These are phyloP conservation scores for Torymus aiolomorphi DNA, from an alignment of 2,888 invertebrate species.

Conservation along the genomic window DNA sequence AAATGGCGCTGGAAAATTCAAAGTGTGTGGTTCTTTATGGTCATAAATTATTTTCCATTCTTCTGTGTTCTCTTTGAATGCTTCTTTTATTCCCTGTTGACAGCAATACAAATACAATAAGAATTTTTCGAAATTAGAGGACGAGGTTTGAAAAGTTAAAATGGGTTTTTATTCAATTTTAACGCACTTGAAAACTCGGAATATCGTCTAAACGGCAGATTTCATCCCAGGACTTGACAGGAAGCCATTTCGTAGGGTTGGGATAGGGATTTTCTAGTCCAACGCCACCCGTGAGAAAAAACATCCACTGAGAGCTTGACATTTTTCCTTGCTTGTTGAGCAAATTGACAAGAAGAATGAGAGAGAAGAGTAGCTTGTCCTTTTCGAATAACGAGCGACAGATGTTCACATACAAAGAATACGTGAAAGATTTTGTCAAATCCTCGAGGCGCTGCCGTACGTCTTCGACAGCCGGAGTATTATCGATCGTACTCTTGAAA, in stretches of 20 bases:
- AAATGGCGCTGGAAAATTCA: conserved; percentile 85
- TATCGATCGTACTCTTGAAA: conserved; percentile 90
- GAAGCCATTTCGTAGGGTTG: conserved; percentile 86
- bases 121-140: too few species aligned
- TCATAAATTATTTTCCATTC: conserved; percentile 88
- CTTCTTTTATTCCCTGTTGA: conserved; percentile 80
- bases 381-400: conserved; percentile 96
- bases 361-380: conserved; percentile 93
- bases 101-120: conserved; percentile 12
- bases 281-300: conserved; percentile 90
- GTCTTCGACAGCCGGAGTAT: conserved; percentile 88
- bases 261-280: conserved; percentile 86
- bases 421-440: conserved; percentile 89
- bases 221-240: conserved; percentile 86
- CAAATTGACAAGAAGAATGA: conserved; percentile 85
- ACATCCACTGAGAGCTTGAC: conserved; percentile 86
- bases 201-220: conserved; percentile 81
- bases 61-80: conserved; percentile 78
- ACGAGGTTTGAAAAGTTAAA: too few species aligned
- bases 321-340: conserved; percentile 80
- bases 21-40: conserved; percentile 85
- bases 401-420: conserved; percentile 93
- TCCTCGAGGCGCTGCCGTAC: conserved; percentile 85
- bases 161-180: too few species aligned
- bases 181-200: conserved; percentile 74